Evolutionary conservation across 64 coral and sea anemone genomes (phyloP).

Genomic region (Actinia tenebrosa): DNA sequence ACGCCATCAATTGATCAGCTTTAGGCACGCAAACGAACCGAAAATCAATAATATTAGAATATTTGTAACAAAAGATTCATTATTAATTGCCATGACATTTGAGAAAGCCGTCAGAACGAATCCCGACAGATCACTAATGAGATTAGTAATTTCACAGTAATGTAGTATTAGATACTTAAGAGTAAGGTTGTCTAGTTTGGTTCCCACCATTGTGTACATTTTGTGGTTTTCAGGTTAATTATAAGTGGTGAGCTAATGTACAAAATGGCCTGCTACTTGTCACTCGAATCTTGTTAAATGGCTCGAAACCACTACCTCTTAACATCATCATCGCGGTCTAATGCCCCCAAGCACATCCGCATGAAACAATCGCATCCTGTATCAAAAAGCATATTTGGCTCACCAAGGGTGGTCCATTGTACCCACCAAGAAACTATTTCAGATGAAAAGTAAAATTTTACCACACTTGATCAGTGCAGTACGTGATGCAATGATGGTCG

Average conservation of each 20-base stretch:
- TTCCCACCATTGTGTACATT: neutral
- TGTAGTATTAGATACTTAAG: neutral
- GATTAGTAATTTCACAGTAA: neutral
- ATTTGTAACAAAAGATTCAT: neutral
- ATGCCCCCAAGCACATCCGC: neutral
- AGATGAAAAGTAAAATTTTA: no score
- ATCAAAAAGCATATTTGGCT: neutral
- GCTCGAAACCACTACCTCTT: neutral
- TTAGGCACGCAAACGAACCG: neutral
- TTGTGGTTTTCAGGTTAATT: neutral
- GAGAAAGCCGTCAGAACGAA: neutral
- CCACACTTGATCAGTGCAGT: no score
- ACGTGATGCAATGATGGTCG: no score
- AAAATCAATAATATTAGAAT: neutral
- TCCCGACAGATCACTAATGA: neutral
- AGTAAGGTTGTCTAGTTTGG: neutral
- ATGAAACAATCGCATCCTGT: neutral
- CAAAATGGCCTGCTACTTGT: neutral
- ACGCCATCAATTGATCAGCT: neutral
- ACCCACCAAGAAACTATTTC: neutral
- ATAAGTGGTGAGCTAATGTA: neutral
- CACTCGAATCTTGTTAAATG: neutral
- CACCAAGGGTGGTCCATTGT: neutral
- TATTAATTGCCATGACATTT: neutral
- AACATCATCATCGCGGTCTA: no score